Evolutionary conservation across 2,888 invertebrate genomes (phyloP), one percentile per base, ranked within the genome.

Genomic region (Microchrysa polita): DNA sequence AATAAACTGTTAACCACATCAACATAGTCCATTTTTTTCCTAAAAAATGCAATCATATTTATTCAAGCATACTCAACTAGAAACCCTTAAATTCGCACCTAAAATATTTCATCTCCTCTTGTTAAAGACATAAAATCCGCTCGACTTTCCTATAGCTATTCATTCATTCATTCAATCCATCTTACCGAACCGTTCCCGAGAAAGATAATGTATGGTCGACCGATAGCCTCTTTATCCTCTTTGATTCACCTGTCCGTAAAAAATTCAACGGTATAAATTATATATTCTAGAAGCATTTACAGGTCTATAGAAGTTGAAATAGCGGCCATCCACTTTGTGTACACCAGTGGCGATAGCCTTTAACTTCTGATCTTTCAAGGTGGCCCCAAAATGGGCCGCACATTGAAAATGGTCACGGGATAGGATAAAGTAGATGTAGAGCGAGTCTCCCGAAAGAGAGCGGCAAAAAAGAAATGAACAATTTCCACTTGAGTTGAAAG

Each of bases 261-360:
- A 61, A 40, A 27, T 61, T 61, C 61, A 40, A 40, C 61, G 16
- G 61, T 18, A 61, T 61, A 61, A 61, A 61, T 61, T 61, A 61
- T 61, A n/a, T 40, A 61, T 27, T 34, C 61, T 18, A 16, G 48
- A 55, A 40, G 61, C 61, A 61, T 61, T 61, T 40, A 40, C 16
- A 12, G 48, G 48, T 12, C 12, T 34, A 34, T 34, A 34, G 27
- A 34, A 34, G 55, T 55, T 20, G n/a, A 18, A 18, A 18, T 52
- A 16, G 52, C 52, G 52, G 4, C 16, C 14, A 16, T 16, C n/a
- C n/a, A n/a, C n/a, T n/a, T n/a, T n/a, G n/a, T n/a, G n/a, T 52
- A 9, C 10, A 52, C 5, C 55, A 16, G 55, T 48, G 16, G 48
- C 48, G 48, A 48, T 48, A 48, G 5, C 48, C 48, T 48, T 48